Base-by-base conservation (phyloP, 2,888 invertebrate species). In the Chaetogeoica ovagalla region DNA sequence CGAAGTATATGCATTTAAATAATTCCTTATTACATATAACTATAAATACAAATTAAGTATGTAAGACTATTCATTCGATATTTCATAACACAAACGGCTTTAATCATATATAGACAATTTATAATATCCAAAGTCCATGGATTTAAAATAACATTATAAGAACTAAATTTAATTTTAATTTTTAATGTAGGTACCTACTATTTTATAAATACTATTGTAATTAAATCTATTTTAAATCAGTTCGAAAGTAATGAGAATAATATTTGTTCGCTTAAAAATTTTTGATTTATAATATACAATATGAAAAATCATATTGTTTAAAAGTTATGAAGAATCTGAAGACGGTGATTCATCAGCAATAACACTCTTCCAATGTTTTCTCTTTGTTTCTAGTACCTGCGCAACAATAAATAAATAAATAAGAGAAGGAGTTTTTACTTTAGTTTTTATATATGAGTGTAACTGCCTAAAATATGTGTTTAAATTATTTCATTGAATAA, bases 311-410 rank as follows among this genome's bases (percentile, higher is more conserved):
- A 8, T 55, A 13, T 60, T 60, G 13, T 23, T 6, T 65, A 43
- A 23, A 43, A 71, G 70, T 65, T 39, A 79, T 9, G 79, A 79
- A 62, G 79, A 79, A 63, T 79, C 79, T 2, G 79, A 79, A 39
- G 79, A 79, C 9, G 79, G 70, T 8, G 79, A 79, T 65, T 79
- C 79, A 13, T 79, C 79, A 23, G 79, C 70, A 57, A 79, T 79
- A 57, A 71, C 71, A 57, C 43, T 79, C 37, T 71, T 79, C 79
- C 79, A 79, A 71, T 79, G 79, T 79, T 79, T 79, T 43, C 71
- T 52, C 55, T 79, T 79, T 19, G 79, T 79, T 79, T 79, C 79
- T 43, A 79, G 19, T 63, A 71, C 79, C 79, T 79, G 39, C 30
- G 62, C 15, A 23, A 48, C 9, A 23, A 37, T 23, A 57, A 70